phyloP scores from a whole-genome alignment of 2,797 vertebrate genomes.

The Halcyon chelicuti region DNA sequence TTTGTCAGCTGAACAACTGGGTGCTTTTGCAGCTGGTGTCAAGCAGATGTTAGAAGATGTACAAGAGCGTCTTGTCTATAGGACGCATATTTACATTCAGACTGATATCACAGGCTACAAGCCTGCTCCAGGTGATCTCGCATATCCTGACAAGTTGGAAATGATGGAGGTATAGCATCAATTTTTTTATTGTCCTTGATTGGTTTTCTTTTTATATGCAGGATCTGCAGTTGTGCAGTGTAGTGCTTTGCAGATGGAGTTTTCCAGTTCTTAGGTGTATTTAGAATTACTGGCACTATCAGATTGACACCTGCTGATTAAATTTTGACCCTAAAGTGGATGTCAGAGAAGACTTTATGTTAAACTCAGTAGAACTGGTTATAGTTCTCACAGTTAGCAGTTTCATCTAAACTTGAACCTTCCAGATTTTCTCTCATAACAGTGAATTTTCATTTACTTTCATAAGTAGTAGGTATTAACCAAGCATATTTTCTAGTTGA shows the following conservation, averaged over 20 bases:
- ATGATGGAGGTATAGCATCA: constrained; percentile 93
- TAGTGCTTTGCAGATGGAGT: not conserved
- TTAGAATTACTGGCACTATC: not conserved
- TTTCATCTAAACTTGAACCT: not conserved
- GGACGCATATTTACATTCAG: constrained; percentile 98
- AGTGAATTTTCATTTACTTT: not conserved
- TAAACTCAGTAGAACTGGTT: not conserved
- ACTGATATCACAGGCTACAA: constrained; percentile 95
- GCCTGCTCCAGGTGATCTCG: constrained; percentile 94
- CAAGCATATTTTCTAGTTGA: not conserved
- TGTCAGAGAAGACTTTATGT: not conserved
- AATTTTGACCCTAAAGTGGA: not conserved
- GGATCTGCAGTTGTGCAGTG: not conserved
- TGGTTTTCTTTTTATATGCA: not conserved
- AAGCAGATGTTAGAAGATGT: constrained; percentile 99
- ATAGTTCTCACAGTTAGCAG: not conserved
- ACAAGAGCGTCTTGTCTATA: constrained; percentile 95
- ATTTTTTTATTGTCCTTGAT: not conserved
- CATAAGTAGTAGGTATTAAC: not conserved
- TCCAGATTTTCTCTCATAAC: not conserved
- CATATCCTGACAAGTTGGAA: constrained; percentile 96
- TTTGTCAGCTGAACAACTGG: constrained; percentile 86
- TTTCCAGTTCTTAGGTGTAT: not conserved
- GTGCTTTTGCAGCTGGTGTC: constrained; percentile 91
- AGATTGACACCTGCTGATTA: not conserved